phyloP scores from a whole-genome alignment of 1,140 invertebrate genomes.

The Kradibia gibbosae region DNA sequence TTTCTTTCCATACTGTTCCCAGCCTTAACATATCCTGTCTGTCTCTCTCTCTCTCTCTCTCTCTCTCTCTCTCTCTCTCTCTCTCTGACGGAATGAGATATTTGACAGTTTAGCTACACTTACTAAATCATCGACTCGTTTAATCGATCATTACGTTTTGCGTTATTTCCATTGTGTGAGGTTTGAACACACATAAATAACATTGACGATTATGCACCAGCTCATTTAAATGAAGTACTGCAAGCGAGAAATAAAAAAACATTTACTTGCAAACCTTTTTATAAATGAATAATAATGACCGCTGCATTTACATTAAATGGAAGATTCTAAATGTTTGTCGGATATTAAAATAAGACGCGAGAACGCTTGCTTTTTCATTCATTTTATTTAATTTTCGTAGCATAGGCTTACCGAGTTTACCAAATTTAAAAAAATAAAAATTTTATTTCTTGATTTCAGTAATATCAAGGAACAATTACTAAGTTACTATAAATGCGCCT shows the following conservation, averaged over 20 bases:
- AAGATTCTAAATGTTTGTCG: not conserved
- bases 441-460: not conserved
- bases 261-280: slow-evolving; percentile 26
- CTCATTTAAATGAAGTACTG: slow-evolving; percentile 4
- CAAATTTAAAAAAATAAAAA: not conserved
- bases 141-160: not conserved
- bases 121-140: slow-evolving; percentile 6
- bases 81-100: too few species aligned
- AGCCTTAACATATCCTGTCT: not conserved
- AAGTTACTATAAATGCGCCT: too few species aligned
- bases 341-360: not conserved
- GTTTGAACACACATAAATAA: slow-evolving; percentile 13
- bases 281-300: slow-evolving; percentile 23
- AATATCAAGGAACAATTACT: not conserved
- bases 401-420: too few species aligned
- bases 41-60: not conserved
- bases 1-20: not conserved
- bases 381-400: too few species aligned
- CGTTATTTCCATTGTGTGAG: not conserved
- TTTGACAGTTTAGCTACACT: not conserved
- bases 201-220: not conserved
- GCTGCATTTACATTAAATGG: not conserved
- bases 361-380: not conserved
- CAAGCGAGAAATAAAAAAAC: not conserved
- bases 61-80: not conserved